A percentile compares a stretch with the other conserved stretches of the same genome.
Conservation (phyloP, 2,797 vertebrate genomes). For the Tragelaphus eurycerus region DNA sequence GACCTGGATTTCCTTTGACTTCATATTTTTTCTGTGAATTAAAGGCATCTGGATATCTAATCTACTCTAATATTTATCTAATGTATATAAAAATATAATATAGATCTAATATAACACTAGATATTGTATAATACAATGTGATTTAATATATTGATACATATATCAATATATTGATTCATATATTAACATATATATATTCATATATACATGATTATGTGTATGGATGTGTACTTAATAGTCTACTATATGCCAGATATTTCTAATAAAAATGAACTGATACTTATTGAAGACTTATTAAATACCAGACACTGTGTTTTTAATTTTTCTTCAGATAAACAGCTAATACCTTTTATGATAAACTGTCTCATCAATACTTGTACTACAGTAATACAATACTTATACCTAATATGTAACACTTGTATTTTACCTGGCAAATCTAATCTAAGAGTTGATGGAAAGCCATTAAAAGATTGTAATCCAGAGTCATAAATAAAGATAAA, state of each 20-base stretch:
- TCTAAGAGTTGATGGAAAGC: neutral
- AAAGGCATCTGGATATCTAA: neutral
- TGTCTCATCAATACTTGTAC: neutral
- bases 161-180: neutral
- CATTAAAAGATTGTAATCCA: neutral
- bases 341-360: neutral
- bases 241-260: neutral
- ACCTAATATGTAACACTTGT: neutral
- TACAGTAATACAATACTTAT: neutral
- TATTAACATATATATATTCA: neutral
- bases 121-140: neutral
- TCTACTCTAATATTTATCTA: neutral
- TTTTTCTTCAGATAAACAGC: neutral
- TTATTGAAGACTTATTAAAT: neutral
- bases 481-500: neutral
- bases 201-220: neutral
- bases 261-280: neutral
- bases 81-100: neutral
- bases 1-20: neutral
- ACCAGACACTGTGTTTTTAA: neutral
- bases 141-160: neutral
- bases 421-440: neutral
- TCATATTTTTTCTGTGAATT: neutral
- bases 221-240: neutral
- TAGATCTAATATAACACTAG: neutral